phyloP scores from a whole-genome alignment of 2,888 invertebrate genomes.

The Eupithecia centaureata region DNA sequence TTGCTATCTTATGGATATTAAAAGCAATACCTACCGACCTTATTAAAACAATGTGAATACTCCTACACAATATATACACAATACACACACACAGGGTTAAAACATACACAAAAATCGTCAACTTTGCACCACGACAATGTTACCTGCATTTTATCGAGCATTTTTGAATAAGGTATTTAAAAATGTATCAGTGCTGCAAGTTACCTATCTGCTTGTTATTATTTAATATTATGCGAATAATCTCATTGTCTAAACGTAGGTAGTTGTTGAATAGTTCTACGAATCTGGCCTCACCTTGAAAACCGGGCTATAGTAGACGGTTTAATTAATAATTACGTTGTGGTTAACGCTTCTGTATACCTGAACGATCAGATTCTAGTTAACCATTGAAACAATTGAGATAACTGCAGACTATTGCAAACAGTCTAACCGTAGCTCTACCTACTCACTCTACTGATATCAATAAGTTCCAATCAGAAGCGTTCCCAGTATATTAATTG shows the following conservation, averaged over 20 bases:
- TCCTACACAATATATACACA: too few relatives aligned
- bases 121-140: not conserved
- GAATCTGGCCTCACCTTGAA: constrained; percentile 21
- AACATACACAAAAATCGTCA: not conserved
- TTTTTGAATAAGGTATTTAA: too few relatives aligned
- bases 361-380: not conserved
- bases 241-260: constrained; percentile 21
- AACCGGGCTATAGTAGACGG: constrained; percentile 4
- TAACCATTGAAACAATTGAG: too few relatives aligned
- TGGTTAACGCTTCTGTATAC: constrained; percentile 14
- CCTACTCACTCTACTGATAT: too few relatives aligned
- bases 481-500: too few relatives aligned
- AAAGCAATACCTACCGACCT: not conserved
- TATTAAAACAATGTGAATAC: too few relatives aligned
- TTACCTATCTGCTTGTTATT: not conserved
- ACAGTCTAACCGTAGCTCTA: too few relatives aligned
- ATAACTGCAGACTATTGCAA: too few relatives aligned
- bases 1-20: not conserved
- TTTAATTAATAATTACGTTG: constrained; percentile 8
- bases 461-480: too few relatives aligned
- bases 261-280: constrained; percentile 14
- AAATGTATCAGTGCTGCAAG: not conserved
- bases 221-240: constrained; percentile 15
- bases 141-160: too few relatives aligned
- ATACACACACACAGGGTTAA: not conserved